These are phyloP conservation scores for Nebria brevicollis DNA, from an alignment of 2,888 invertebrate genomes.

Conservation along the genomic window DNA sequence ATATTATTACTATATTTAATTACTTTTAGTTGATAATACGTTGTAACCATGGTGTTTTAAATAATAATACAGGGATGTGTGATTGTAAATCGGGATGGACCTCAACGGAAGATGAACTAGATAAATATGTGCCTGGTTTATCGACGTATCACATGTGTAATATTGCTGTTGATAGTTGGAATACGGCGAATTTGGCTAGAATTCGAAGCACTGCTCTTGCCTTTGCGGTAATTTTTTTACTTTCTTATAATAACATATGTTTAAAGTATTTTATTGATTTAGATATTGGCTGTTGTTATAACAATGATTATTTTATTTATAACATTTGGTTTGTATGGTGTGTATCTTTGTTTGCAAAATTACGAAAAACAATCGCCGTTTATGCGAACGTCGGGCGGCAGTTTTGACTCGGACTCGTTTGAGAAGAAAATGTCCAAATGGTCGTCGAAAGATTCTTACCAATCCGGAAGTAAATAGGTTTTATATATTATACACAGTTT, in stretches of 20 bases:
- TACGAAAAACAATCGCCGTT: slow-evolving; percentile 40
- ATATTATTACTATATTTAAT: background rate
- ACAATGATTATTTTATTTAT: slow-evolving; percentile 51
- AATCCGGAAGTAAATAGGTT: background rate
- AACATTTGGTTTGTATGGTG: slow-evolving; percentile 50
- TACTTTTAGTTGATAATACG: slow-evolving; percentile 46
- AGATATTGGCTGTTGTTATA: slow-evolving; percentile 52
- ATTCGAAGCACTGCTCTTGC: slow-evolving; percentile 57
- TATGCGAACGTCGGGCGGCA: slow-evolving; percentile 10
- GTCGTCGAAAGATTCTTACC: background rate
- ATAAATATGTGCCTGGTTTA: slow-evolving; percentile 58
- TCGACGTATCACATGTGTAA: slow-evolving; percentile 63
- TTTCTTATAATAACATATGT: background rate
- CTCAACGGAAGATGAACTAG: slow-evolving; percentile 57
- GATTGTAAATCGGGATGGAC: slow-evolving; percentile 61
- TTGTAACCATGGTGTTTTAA: slow-evolving; percentile 60
- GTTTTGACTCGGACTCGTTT: background rate
- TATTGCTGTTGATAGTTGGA: slow-evolving; percentile 59
- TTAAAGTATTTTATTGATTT: slow-evolving; percentile 28
- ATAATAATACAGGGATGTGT: slow-evolving; percentile 59
- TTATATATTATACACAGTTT: no score
- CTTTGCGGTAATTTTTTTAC: slow-evolving; percentile 53
- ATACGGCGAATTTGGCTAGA: slow-evolving; percentile 55
- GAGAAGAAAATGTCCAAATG: background rate
- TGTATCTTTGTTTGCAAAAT: slow-evolving; percentile 50